Evolutionary conservation across 2,888 invertebrate species (phyloP), one percentile per base, ranked within the genome.

Genomic region (Eristalis arbustorum): DNA sequence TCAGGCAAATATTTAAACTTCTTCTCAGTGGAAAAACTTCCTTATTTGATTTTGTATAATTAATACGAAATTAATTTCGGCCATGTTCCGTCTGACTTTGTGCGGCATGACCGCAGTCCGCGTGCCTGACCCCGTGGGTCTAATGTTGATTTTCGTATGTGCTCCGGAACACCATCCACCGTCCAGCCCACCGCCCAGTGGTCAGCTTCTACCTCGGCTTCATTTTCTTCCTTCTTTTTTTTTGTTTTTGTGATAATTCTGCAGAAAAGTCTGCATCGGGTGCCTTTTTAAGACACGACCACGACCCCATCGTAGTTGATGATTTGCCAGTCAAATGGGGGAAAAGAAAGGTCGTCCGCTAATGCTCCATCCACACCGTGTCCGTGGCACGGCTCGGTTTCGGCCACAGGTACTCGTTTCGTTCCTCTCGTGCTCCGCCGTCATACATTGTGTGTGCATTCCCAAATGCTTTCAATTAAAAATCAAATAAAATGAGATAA

Each of bases 401-500:
- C 56, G 82, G 77, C 85, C 85, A 82, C 82, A 82, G 73, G 73
- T 85, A 78, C 40, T 31, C 42, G n/a, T 23, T 34, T 31, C 42
- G n/a, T 23, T 34, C 31, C 42, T n/a, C 59, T 25, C 22, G 25
- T 31, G 57, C 18, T 18, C 49, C 18, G 31, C 31, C 31, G 31
- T 18, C 49, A 49, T 49, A 49, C 49, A 49, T 63, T 77, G 71
- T 83, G 83, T 87, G 78, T 83, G 83, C 83, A 87, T 87, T 75
- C 79, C 87, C 72, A 87, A 87, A 87, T 87, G 87, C 83, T 83
- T 87, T 87, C 83, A 87, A 87, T 87, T 87, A 87, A 87, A 87
- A 87, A 87, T 87, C 87, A 87, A 87, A 87, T 83, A 83, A 87
- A 87, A 83, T 87, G 83, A 87, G 87, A 87, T 87, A 87, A 83